phyloP scores from a whole-genome alignment of 2,797 vertebrate species.

The Acrossocheilus wenchowensis region DNA sequence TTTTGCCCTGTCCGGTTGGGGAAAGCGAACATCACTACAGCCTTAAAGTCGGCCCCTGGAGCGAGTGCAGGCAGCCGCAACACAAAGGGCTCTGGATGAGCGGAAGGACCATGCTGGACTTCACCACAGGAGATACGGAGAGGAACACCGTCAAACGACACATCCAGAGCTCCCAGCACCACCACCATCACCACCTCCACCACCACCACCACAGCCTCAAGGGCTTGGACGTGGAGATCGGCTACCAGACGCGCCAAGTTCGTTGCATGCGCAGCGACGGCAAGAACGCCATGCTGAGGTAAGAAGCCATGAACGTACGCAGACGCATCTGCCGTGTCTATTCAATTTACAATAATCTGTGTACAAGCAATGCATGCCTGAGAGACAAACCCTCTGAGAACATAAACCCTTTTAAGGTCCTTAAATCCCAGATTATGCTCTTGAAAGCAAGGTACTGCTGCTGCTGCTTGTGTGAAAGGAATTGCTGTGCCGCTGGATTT shows the following conservation, averaged over 20 bases:
- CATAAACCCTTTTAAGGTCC: conserved; percentile 53
- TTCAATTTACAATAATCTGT: conserved; percentile 29
- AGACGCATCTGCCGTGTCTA: conserved; percentile 16
- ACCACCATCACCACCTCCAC: conserved; percentile 60
- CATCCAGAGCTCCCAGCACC: conserved; percentile 60
- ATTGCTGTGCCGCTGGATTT: conserved; percentile 50
- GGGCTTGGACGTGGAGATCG: conserved; percentile 83
- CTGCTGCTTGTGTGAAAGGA: conserved; percentile 39
- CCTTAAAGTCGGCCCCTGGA: conserved; percentile 91
- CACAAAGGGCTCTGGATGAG: conserved; percentile 77
- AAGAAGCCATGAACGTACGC: conserved; percentile 60
- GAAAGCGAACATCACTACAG: conserved; percentile 87
- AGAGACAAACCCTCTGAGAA: conserved; percentile 53
- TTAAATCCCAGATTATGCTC: conserved; percentile 55
- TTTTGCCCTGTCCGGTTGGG: conserved; percentile 77
- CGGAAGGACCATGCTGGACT: conserved; percentile 80
- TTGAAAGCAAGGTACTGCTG: conserved; percentile 50
- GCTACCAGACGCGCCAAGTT: conserved; percentile 89
- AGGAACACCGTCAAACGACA: conserved; percentile 73
- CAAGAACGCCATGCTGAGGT: conserved; percentile 86
- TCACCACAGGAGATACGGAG: conserved; percentile 76
- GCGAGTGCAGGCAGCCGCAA: conserved; percentile 81
- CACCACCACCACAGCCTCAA: conserved; percentile 63
- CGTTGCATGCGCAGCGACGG: conserved; percentile 89
- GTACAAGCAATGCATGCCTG: conserved; percentile 38